Percentiles rank a stretch among this genome's conserved stretches.
These are phyloP conservation scores for Entosphenus tridentatus DNA, from an alignment of 2,113 vertebrate genomes.

Conservation along the genomic window DNA sequence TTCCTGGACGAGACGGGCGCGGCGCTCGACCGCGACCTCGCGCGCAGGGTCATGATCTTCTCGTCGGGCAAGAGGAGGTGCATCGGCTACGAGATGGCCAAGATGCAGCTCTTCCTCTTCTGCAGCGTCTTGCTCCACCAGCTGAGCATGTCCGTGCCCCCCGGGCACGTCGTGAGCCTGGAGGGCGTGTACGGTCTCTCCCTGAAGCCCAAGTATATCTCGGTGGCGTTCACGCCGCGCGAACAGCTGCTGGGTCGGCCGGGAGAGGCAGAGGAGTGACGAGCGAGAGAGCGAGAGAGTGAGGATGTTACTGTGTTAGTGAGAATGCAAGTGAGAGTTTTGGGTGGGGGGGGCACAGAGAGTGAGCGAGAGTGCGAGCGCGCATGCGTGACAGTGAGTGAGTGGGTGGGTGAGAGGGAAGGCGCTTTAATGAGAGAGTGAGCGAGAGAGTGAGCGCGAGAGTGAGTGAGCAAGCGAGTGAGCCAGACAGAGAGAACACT, in stretches of 20 bases:
- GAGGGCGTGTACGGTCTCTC: constrained; percentile 33
- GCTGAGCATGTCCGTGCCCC: constrained; percentile 31
- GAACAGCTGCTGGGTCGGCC: not conserved
- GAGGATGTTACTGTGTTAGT: not conserved
- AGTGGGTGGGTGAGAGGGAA: not conserved
- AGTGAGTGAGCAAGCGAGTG: not conserved
- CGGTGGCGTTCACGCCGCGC: too few species aligned
- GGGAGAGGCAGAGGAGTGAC: not conserved
- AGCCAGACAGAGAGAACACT: not conserved
- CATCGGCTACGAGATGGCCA: constrained; percentile 41
- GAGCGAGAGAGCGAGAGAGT: not conserved
- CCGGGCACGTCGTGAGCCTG: constrained; percentile 18
- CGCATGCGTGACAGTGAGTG: not conserved
- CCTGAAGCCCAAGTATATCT: constrained; percentile 27
- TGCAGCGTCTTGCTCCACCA: constrained; percentile 39
- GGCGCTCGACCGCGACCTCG: constrained; percentile 25
- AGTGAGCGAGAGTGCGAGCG: not conserved
- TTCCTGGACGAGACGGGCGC: constrained; percentile 10
- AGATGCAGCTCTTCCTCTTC: constrained; percentile 42
- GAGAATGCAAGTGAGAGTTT: not conserved
- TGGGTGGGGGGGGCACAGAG: not conserved
- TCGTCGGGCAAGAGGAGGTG: constrained; percentile 43
- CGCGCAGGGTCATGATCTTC: constrained; percentile 39
- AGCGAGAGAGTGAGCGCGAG: not conserved
- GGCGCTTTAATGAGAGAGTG: not conserved